Percentiles rank a stretch among this genome's conserved stretches.
Conservation (phyloP, 2,113 vertebrate genomes). For the Mustela nigripes region DNA sequence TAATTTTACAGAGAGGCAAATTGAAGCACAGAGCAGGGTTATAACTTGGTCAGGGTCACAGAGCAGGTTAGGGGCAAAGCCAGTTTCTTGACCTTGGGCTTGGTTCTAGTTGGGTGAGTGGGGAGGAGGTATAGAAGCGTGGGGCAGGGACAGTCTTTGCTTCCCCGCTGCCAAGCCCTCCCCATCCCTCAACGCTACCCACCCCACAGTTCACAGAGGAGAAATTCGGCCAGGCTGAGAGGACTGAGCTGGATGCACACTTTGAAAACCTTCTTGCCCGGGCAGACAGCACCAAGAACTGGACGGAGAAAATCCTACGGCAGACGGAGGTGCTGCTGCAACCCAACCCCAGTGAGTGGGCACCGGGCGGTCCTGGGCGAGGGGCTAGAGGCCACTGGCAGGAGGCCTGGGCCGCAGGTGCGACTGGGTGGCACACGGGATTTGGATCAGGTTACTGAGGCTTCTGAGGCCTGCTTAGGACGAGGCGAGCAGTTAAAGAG, state of each 20-base stretch:
- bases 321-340: constrained; percentile 96
- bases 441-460: not conserved
- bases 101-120: not conserved
- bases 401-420: not conserved
- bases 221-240: constrained; percentile 96
- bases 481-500: not conserved
- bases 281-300: constrained; percentile 96
- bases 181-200: not conserved
- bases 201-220: constrained; percentile 95
- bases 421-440: not conserved
- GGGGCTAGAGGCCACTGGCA: not conserved
- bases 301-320: constrained; percentile 96
- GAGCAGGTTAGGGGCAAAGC: not conserved
- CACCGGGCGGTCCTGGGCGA: fast-evolving
- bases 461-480: not conserved
- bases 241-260: constrained; percentile 95
- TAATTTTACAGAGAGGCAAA: not conserved
- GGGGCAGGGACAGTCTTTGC: not conserved
- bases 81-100: not conserved
- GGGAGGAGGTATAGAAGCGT: not conserved
- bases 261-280: constrained; percentile 95
- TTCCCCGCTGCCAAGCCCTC: not conserved
- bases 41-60: not conserved
- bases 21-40: not conserved
- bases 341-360: constrained; percentile 95